phyloP scores from a whole-genome alignment of 1,140 invertebrate species.

The Penaeus indicus region DNA sequence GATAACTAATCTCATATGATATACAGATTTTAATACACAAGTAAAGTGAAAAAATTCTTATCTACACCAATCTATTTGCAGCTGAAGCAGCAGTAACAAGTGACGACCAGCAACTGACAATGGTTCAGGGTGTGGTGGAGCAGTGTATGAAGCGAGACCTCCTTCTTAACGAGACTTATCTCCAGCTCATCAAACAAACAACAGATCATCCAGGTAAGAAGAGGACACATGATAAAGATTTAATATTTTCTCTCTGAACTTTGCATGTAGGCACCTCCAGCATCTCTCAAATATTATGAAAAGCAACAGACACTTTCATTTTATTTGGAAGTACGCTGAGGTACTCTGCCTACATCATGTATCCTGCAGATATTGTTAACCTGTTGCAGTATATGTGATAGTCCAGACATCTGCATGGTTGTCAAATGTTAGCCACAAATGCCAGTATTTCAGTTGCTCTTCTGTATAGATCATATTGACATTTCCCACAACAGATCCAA shows the following conservation, averaged over 20 bases:
- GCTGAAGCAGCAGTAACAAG: conserved; percentile 59
- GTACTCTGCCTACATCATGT: no score
- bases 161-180: conserved; percentile 89
- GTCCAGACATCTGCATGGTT: no score
- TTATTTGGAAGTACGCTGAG: not conserved
- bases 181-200: conserved; percentile 94
- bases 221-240: not conserved
- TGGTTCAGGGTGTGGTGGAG: conserved; percentile 90
- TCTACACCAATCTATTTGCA: not conserved
- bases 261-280: no score
- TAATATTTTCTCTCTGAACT: no score
- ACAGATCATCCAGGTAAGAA: conserved; percentile 79
- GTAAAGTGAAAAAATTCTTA: conserved; percentile 3
- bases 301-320: not conserved
- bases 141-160: conserved; percentile 90
- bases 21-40: not conserved
- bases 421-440: not conserved
- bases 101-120: conserved; percentile 88
- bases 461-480: conserved; percentile 21
- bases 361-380: no score
- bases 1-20: not conserved
- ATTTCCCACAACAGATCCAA: conserved; percentile 81
- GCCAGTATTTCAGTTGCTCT: not conserved
- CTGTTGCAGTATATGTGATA: no score
- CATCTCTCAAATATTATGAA: no score